These are phyloP conservation scores for Distichodus sexfasciatus DNA, from an alignment of 2,797 vertebrate genomes.

Conservation along the genomic window DNA sequence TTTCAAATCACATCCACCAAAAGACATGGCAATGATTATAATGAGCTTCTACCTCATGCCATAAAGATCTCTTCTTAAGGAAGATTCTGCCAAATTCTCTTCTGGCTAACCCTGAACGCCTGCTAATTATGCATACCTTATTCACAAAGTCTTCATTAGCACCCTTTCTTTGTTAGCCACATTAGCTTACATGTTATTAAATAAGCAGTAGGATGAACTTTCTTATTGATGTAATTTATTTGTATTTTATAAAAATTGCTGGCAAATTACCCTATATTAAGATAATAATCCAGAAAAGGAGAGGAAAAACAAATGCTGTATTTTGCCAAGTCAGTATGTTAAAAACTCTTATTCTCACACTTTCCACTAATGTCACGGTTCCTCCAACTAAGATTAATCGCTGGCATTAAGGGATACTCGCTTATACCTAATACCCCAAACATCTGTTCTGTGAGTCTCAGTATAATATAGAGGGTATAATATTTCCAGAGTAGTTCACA, in stretches of 20 bases:
- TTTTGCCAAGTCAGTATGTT: constrained; percentile 30
- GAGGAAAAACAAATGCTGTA: not conserved
- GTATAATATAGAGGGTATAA: not conserved
- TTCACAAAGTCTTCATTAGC: too few relatives aligned
- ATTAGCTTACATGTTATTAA: too few relatives aligned
- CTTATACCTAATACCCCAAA: constrained; percentile 16
- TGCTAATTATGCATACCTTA: too few relatives aligned
- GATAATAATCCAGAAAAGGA: constrained; percentile 10
- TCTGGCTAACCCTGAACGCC: too few relatives aligned
- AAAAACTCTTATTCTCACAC: constrained; percentile 4
- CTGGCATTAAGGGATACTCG: constrained; percentile 15
- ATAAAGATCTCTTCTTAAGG: not conserved
- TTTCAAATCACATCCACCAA: constrained; percentile 6
- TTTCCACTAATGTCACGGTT: constrained; percentile 5
- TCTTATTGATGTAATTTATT: not conserved
- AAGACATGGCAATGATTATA: not conserved
- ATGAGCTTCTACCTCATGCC: not conserved
- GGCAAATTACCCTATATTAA: not conserved
- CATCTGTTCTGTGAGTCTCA: not conserved
- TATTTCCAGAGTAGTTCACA: not conserved
- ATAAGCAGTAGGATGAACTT: not conserved
- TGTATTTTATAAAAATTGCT: not conserved
- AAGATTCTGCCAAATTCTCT: too few relatives aligned
- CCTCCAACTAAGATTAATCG: constrained; percentile 24
- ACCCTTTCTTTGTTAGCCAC: too few relatives aligned